Evolutionary conservation across 1,140 invertebrate genomes (phyloP).

Genomic region (Cotesia chilonis): DNA sequence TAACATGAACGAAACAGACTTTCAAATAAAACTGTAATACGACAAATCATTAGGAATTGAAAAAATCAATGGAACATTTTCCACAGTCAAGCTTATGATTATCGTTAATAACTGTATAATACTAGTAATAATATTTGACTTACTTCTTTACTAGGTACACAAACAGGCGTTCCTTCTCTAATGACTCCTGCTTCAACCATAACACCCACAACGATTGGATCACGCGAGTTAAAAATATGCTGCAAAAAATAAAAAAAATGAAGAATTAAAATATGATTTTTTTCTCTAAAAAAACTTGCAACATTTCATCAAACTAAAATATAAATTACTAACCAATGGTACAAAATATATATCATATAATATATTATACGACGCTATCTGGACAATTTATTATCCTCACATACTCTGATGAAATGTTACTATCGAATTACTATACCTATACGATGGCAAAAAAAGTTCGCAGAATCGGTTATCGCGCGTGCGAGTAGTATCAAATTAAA

Average conservation of each 20-base stretch:
- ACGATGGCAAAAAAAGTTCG: constrained; percentile 30
- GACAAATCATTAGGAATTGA: too few relatives aligned
- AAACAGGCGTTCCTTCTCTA: constrained; percentile 95
- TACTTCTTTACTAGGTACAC: constrained; percentile 95
- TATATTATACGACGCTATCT: background rate
- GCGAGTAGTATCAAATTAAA: constrained; percentile 16
- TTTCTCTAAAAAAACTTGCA: constrained; percentile 31
- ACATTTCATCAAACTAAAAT: too few relatives aligned
- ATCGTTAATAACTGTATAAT: background rate
- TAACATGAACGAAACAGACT: too few relatives aligned
- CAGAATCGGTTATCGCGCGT: constrained; percentile 37
- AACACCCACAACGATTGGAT: constrained; percentile 97
- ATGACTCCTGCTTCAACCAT: constrained; percentile 95
- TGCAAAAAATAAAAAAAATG: constrained; percentile 70
- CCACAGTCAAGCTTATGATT: background rate
- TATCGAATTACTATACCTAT: constrained; percentile 34
- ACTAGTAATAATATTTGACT: constrained; percentile 52
- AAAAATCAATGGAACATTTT: too few relatives aligned
- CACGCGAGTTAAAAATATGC: constrained; percentile 96
- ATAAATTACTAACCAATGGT: background rate
- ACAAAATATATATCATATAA: background rate
- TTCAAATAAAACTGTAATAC: too few relatives aligned
- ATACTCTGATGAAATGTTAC: constrained; percentile 33
- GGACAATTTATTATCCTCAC: background rate
- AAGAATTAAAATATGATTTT: constrained; percentile 42